Conservation (phyloP, 2,888 invertebrate genomes). For the Cacoxenus indagator region DNA sequence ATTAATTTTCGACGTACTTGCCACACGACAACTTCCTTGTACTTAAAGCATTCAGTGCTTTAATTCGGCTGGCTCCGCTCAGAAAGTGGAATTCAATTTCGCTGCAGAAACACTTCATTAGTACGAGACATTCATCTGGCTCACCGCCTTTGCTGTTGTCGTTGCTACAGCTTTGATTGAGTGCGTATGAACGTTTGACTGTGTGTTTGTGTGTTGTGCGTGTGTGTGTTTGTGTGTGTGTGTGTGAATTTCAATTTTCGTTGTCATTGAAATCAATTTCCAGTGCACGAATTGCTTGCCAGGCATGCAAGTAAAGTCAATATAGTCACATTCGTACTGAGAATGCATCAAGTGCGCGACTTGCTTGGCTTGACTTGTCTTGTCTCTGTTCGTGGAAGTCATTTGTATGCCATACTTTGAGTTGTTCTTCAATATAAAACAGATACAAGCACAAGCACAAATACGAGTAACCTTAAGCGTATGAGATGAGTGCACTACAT, state of each 20-base stretch:
- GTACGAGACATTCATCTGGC: too few species aligned
- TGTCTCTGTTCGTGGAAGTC: background rate
- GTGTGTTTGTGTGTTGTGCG: background rate
- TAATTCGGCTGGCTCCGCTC: background rate
- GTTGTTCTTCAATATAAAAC: background rate
- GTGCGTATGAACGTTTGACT: background rate
- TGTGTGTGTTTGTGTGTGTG: background rate
- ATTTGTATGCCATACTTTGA: background rate
- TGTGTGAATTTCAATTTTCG: constrained; percentile 9
- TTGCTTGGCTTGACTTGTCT: background rate
- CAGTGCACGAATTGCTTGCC: constrained; percentile 7
- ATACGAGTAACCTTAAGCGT: background rate
- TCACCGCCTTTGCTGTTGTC: background rate
- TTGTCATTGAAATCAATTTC: constrained; percentile 15
- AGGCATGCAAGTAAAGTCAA: background rate
- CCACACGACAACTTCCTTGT: background rate
- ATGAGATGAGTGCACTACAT: too few species aligned
- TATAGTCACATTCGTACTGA: background rate
- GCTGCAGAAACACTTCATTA: background rate
- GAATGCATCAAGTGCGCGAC: background rate
- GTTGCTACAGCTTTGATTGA: background rate
- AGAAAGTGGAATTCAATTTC: constrained; percentile 3
- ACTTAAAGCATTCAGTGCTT: background rate
- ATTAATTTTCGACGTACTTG: background rate
- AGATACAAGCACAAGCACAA: background rate